phyloP scores from a whole-genome alignment of 2,113 vertebrate species.

The Hippoglossus stenolepis region DNA sequence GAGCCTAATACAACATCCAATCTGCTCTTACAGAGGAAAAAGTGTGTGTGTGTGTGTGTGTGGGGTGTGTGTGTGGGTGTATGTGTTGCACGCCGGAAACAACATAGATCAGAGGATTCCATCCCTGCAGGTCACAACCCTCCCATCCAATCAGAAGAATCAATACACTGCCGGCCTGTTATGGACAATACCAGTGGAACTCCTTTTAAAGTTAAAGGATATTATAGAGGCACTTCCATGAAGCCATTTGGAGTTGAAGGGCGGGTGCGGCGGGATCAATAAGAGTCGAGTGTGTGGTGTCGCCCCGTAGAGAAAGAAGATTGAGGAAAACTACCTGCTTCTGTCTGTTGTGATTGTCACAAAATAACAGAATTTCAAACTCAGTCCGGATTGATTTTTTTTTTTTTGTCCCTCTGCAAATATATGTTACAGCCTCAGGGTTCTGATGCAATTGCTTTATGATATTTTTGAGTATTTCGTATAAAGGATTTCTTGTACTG shows the following conservation, averaged over 20 bases:
- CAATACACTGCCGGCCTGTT: conserved; percentile 47
- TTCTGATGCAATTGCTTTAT: conserved; percentile 24
- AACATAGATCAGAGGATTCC: conserved; percentile 45
- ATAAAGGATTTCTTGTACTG: conserved; percentile 40
- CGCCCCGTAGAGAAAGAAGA: conserved; percentile 16
- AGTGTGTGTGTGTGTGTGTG: conserved; percentile 27
- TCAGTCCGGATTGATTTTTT: conserved; percentile 53
- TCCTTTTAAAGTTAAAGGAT: conserved; percentile 50
- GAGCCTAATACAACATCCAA: conserved; percentile 56
- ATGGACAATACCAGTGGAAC: conserved; percentile 39
- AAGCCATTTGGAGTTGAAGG: conserved; percentile 64
- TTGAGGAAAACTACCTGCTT: conserved; percentile 20
- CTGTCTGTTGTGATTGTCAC: conserved; percentile 33
- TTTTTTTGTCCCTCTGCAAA: conserved; percentile 34
- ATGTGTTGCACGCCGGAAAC: conserved; percentile 18
- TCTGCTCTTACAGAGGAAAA: conserved; percentile 57
- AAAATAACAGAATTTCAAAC: conserved; percentile 34
- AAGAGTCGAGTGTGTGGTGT: conserved; percentile 21
- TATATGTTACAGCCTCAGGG: conserved; percentile 24
- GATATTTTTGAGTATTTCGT: conserved; percentile 33
- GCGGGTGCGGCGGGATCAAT: conserved; percentile 56
- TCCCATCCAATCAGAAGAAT: conserved; percentile 64
- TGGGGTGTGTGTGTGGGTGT: conserved; percentile 9
- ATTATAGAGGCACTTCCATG: conserved; percentile 43
- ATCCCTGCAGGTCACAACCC: conserved; percentile 37